Evolutionary conservation across 2,888 invertebrate genomes (phyloP).

Genomic region (Podabrus alpinus): DNA sequence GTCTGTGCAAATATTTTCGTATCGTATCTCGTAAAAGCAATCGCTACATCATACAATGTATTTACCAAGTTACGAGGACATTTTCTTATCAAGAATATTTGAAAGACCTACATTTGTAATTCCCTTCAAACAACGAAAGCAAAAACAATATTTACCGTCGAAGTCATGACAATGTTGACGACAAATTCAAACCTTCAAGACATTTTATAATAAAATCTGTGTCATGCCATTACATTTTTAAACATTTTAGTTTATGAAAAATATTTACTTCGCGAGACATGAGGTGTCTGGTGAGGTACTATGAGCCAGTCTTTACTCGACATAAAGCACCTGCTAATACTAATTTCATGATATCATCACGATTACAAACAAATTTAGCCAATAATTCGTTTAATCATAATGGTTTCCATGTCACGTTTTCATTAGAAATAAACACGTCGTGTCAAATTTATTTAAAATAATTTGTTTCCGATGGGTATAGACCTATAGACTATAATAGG

Average conservation of each 20-base stretch:
- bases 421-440: constrained; percentile 11
- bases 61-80: not conserved
- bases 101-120: not conserved
- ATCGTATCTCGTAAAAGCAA: not conserved
- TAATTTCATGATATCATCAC: constrained; percentile 19
- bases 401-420: not conserved
- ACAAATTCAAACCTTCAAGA: not conserved
- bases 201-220: not conserved
- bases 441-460: constrained; percentile 9
- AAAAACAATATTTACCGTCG: not conserved
- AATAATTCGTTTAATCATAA: constrained; percentile 9
- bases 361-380: constrained; percentile 12
- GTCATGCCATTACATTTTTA: not conserved
- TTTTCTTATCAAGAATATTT: not conserved
- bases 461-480: no score
- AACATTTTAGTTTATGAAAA: not conserved
- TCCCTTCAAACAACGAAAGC: not conserved
- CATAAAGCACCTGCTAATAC: constrained; percentile 13
- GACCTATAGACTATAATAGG: no score
- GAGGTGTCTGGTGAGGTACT: not conserved
- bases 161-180: not conserved
- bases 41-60: no score
- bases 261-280: not conserved
- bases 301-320: not conserved
- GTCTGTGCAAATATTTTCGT: not conserved